These are phyloP conservation scores for Ormia ochracea DNA, from an alignment of 2,888 invertebrate genomes.

Conservation along the genomic window DNA sequence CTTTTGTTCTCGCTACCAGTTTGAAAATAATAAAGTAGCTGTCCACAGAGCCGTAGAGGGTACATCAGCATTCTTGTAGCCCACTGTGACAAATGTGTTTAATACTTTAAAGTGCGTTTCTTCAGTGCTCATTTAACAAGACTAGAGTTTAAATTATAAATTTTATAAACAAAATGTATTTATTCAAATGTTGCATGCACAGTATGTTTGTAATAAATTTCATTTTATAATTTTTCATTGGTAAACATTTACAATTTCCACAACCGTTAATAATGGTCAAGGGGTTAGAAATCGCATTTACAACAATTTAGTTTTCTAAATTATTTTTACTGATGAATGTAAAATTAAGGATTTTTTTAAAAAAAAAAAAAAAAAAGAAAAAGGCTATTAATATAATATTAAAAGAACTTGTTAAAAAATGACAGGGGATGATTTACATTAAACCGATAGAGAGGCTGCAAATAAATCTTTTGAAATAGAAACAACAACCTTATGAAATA, in stretches of 20 bases:
- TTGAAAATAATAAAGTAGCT: too few relatives aligned
- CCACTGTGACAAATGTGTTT: too few relatives aligned
- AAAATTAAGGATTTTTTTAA: too few relatives aligned
- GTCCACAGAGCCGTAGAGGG: too few relatives aligned
- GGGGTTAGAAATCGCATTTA: slow-evolving; percentile 13
- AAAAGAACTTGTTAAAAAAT: neutral
- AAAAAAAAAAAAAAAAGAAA: slow-evolving; percentile 5
- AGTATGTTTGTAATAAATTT: neutral
- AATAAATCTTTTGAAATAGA: slow-evolving; percentile 12
- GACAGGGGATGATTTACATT: neutral
- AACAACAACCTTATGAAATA: neutral
- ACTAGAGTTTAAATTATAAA: slow-evolving; percentile 27
- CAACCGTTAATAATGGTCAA: slow-evolving; percentile 50
- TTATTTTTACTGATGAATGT: neutral
- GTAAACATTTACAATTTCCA: slow-evolving; percentile 48
- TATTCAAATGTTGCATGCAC: slow-evolving; percentile 24
- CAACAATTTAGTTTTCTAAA: neutral
- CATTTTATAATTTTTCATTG: neutral
- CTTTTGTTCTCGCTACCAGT: too few relatives aligned
- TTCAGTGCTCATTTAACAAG: neutral
- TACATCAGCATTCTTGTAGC: too few relatives aligned
- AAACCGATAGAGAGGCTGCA: neutral
- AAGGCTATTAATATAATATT: slow-evolving; percentile 16
- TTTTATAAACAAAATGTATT: neutral
- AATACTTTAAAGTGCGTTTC: neutral